Conservation (phyloP, 2,888 invertebrate species). For the Iphiclides podalirius region DNA sequence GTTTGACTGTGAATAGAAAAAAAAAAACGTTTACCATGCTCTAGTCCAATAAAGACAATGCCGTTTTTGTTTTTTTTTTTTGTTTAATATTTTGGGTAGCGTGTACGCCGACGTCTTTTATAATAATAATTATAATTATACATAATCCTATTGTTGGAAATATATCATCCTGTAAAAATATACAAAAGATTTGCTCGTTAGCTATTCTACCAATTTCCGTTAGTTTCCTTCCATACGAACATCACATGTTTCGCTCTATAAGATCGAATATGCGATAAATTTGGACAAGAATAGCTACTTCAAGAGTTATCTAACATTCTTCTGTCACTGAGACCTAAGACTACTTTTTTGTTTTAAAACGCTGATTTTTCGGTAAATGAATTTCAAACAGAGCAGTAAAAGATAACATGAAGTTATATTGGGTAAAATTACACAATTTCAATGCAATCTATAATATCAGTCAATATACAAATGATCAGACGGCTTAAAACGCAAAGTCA, state of each 20-base stretch:
- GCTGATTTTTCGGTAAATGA: no score
- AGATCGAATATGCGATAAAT: no score
- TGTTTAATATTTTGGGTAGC: slow-evolving; percentile 36
- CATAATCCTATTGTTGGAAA: slow-evolving; percentile 35
- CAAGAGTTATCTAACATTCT: no score
- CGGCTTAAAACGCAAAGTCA: no score
- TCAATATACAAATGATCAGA: no score
- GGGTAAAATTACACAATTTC: no score
- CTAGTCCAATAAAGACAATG: slow-evolving; percentile 70
- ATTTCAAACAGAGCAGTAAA: no score
- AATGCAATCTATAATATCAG: no score
- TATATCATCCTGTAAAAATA: slow-evolving; percentile 37
- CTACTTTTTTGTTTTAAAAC: no score
- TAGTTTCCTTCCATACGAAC: slow-evolving; percentile 8
- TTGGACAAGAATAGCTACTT: no score
- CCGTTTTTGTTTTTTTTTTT: slow-evolving; percentile 23
- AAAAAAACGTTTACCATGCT: slow-evolving; percentile 64
- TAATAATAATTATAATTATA: slow-evolving; percentile 34
- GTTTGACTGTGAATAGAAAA: slow-evolving; percentile 49
- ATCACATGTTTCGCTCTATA: neutral
- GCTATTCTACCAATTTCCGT: slow-evolving; percentile 8
- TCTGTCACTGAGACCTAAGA: no score
- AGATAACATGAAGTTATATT: no score
- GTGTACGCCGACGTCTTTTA: slow-evolving; percentile 32
- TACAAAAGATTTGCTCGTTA: slow-evolving; percentile 38